Conservation (phyloP, 2,113 vertebrate genomes). For the Pogonocichla stellata region DNA sequence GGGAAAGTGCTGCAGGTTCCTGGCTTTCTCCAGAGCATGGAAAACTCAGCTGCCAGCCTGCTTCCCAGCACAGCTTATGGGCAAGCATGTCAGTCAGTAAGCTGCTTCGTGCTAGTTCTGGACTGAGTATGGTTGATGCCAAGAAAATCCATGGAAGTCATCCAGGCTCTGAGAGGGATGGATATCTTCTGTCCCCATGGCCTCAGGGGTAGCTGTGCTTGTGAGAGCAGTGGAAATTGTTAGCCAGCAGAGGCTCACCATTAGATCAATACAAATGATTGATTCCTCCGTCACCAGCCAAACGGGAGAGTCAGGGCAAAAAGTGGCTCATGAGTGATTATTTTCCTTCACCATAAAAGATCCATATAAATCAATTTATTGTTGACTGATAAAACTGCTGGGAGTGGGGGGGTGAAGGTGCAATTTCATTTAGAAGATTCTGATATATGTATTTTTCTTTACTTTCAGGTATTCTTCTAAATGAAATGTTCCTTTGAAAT, state of each 20-base stretch:
- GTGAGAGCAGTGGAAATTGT: background rate
- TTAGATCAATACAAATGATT: conserved; percentile 4
- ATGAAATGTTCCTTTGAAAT: background rate
- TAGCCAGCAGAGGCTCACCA: background rate
- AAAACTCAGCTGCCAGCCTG: background rate
- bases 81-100: background rate
- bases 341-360: background rate
- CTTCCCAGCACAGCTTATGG: background rate
- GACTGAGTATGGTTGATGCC: background rate
- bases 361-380: background rate
- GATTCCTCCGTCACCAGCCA: background rate
- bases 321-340: background rate
- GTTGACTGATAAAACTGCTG: background rate
- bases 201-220: background rate
- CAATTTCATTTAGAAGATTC: background rate
- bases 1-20: background rate
- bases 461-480: background rate
- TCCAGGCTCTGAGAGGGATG: background rate
- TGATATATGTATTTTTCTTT: background rate
- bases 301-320: background rate
- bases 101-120: background rate
- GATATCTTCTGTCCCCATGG: background rate
- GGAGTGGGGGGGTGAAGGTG: accelerated
- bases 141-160: conserved; percentile 4
- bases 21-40: background rate